Evolutionary conservation across 2,113 vertebrate genomes (phyloP).

Genomic region (Callocephalon fimbriatum): DNA sequence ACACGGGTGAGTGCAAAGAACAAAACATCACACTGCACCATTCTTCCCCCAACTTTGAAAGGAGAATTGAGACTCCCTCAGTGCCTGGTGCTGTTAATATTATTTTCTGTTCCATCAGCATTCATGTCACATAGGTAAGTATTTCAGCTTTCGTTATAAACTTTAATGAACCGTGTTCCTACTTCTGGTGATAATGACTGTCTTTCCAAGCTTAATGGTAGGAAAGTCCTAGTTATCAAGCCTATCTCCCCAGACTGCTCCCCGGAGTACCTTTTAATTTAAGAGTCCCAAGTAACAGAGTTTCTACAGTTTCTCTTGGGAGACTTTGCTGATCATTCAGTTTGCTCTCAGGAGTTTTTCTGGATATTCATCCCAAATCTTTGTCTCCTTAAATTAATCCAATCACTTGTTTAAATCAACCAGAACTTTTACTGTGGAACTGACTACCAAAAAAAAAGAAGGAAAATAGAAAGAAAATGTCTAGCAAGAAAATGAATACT

Average conservation of each 20-base stretch:
- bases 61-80: neutral
- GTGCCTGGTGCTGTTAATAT: neutral
- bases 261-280: neutral
- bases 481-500: neutral
- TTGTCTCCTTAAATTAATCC: neutral
- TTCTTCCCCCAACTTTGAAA: neutral
- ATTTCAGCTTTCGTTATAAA: neutral
- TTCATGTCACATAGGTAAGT: neutral
- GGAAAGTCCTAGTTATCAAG: constrained; percentile 1
- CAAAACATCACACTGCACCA: neutral
- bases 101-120: constrained; percentile 10
- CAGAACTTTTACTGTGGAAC: neutral
- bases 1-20: fast-evolving
- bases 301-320: neutral
- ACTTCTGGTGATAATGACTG: neutral
- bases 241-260: constrained; percentile 1
- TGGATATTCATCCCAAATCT: neutral
- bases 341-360: neutral
- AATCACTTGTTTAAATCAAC: constrained; percentile 12
- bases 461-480: neutral
- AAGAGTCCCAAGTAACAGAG: neutral
- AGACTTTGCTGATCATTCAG: neutral
- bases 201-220: neutral
- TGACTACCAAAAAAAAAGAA: neutral
- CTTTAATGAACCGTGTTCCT: constrained; percentile 7